Percentiles rank a stretch among this genome's conserved stretches.
Evolutionary conservation across 2,113 vertebrate genomes (phyloP).

Genomic region (Alces alces): DNA sequence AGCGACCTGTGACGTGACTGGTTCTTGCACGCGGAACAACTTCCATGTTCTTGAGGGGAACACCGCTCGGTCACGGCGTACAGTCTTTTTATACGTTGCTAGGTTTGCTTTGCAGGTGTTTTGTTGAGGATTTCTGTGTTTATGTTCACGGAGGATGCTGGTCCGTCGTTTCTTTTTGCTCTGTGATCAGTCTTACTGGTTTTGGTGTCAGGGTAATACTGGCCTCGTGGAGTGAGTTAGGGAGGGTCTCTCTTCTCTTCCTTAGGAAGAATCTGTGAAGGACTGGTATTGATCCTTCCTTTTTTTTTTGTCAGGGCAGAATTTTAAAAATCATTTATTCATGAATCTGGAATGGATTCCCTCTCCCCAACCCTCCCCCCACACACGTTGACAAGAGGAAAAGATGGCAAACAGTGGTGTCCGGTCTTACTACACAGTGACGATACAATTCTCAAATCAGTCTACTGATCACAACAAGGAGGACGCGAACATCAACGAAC

Average conservation of each 20-base stretch:
- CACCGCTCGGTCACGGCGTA: accelerated
- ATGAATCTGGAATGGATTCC: no score
- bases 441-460: no score
- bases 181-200: background rate
- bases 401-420: no score
- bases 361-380: no score
- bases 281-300: background rate
- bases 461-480: no score
- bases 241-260: background rate
- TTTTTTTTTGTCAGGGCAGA: no score
- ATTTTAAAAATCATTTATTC: no score
- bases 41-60: background rate
- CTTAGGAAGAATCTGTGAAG: background rate
- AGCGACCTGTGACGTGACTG: accelerated
- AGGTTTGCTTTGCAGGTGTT: background rate
- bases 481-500: no score
- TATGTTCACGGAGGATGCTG: background rate
- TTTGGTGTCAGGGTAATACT: background rate
- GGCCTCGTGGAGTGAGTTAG: background rate
- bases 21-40: no score
- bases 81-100: background rate
- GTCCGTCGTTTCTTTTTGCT: background rate
- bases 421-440: no score
- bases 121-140: background rate
- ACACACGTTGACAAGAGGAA: no score